Conservation (phyloP, 2,113 vertebrate species). For the Phasianus colchicus region DNA sequence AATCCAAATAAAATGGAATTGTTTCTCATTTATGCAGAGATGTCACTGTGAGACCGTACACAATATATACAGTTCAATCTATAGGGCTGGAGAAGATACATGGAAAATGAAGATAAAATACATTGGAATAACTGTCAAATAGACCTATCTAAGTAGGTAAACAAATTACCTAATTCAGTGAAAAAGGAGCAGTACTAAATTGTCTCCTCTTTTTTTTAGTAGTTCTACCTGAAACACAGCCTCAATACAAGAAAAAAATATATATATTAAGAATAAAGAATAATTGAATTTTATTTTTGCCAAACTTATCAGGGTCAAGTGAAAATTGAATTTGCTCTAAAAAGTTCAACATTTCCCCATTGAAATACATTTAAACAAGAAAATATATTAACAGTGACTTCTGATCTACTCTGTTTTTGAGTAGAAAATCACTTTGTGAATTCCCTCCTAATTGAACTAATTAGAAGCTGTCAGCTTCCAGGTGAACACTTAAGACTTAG, state of each 20-base stretch:
- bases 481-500: not conserved
- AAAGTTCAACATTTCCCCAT: not conserved
- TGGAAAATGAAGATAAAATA: not conserved
- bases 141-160: not conserved
- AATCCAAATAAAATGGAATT: constrained; percentile 40
- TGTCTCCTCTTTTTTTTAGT: not conserved
- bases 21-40: not conserved
- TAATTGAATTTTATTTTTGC: not conserved
- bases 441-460: not conserved
- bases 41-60: not conserved
- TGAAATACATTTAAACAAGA: not conserved
- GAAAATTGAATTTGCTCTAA: not conserved
- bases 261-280: not conserved
- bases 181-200: not conserved
- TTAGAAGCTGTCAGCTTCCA: not conserved
- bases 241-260: not conserved
- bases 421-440: not conserved
- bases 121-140: not conserved
- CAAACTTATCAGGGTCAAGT: not conserved
- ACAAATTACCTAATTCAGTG: not conserved
- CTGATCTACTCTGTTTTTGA: not conserved
- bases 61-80: not conserved
- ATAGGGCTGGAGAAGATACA: not conserved
- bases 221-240: not conserved
- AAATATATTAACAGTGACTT: not conserved